A percentile compares a stretch with the other conserved stretches of the same genome.
Conservation (phyloP, 2,797 vertebrate genomes). For the Epinephelus malabaricus region DNA sequence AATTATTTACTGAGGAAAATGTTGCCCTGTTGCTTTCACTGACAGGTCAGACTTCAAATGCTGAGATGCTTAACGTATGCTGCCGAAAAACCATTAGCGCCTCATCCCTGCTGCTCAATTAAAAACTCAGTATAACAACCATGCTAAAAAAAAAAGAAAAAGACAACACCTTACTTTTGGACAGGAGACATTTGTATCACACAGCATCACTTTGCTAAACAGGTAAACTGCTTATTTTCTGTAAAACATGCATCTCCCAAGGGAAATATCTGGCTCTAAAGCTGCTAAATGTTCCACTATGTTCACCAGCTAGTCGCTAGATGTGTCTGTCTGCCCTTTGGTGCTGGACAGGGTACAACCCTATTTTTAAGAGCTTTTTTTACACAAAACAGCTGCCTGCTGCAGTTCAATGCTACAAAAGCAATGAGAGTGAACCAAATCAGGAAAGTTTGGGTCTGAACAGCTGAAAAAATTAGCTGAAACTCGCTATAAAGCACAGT, state of each 20-base stretch:
- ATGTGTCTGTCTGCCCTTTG: neutral
- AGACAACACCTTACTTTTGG: conserved; percentile 25
- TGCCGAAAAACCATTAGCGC: conserved; percentile 65
- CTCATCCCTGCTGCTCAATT: conserved; percentile 68
- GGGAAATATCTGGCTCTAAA: neutral
- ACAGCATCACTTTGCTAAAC: conserved; percentile 22
- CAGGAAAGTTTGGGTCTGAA: neutral
- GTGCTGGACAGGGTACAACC: neutral
- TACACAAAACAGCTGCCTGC: neutral
- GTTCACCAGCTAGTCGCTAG: neutral
- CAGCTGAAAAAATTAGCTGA: neutral
- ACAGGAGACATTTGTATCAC: conserved; percentile 20
- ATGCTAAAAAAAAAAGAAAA: conserved; percentile 6
- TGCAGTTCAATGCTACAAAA: neutral
- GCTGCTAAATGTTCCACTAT: neutral
- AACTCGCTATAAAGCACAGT: neutral
- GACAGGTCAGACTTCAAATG: conserved; percentile 78
- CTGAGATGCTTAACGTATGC: conserved; percentile 65
- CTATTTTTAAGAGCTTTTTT: neutral
- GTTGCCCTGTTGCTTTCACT: conserved; percentile 71
- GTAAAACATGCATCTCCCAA: conserved; percentile 3
- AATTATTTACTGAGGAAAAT: conserved; percentile 79
- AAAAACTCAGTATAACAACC: conserved; percentile 61
- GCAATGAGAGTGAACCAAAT: neutral
- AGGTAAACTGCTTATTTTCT: conserved; percentile 27